A percentile compares a stretch with the other conserved stretches of the same genome.
These are phyloP conservation scores for Dione juno DNA, from an alignment of 2,888 invertebrate genomes.

Conservation along the genomic window DNA sequence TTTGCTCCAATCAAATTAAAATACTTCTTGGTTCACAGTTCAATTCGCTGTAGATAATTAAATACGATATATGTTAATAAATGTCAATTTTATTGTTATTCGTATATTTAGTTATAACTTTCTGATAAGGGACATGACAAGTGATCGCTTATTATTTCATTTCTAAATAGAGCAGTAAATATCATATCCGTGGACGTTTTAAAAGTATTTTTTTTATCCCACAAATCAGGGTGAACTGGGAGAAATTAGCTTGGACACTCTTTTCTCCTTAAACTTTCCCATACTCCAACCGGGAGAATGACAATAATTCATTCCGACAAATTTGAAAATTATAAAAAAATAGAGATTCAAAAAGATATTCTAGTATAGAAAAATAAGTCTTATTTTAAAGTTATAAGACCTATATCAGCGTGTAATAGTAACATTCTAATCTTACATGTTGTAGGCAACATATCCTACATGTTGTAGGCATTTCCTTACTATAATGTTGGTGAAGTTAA, in stretches of 20 bases:
- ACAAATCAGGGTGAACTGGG: too few species aligned
- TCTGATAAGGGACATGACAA: conserved; percentile 23
- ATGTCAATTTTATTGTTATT: conserved; percentile 24
- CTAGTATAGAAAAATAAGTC: not conserved
- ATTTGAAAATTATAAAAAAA: too few species aligned
- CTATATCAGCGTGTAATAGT: not conserved
- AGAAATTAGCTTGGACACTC: too few species aligned
- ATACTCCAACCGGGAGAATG: too few species aligned
- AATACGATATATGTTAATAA: conserved; percentile 17
- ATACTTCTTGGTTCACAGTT: conserved; percentile 7
- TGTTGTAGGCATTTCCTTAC: conserved; percentile 32
- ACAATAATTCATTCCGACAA: too few species aligned
- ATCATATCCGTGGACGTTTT: too few species aligned
- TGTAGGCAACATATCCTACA: conserved; percentile 16
- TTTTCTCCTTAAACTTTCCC: too few species aligned
- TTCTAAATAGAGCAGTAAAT: not conserved
- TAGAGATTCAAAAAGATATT: not conserved
- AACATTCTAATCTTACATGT: conserved; percentile 11
- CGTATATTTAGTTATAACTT: conserved; percentile 24
- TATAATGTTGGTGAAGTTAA: conserved; percentile 38
- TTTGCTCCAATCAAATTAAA: conserved; percentile 3
- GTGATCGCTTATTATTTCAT: conserved; percentile 19
- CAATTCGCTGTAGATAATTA: conserved; percentile 12
- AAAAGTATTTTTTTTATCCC: too few species aligned
- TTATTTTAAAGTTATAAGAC: not conserved